These are phyloP conservation scores for Disparrhopalites patrizii DNA, from an alignment of 2,888 invertebrate species.

Conservation along the genomic window DNA sequence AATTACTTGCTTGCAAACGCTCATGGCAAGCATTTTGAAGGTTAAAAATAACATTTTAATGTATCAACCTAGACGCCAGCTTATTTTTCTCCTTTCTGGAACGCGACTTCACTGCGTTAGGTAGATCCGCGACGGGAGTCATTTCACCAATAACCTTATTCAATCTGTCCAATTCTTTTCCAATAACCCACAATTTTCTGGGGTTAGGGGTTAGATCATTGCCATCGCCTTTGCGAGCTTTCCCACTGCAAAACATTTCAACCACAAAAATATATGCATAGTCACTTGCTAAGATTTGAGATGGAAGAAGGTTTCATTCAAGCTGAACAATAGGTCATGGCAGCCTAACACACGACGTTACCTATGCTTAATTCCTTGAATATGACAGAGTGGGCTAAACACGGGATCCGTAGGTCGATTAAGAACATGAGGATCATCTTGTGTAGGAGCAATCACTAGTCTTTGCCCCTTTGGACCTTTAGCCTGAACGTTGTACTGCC, in stretches of 20 bases:
- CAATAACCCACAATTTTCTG: conserved; percentile 81
- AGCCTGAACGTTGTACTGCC: conserved; percentile 98
- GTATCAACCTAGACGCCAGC: conserved; percentile 80
- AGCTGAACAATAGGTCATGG: too few species aligned
- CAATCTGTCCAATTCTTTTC: conserved; percentile 85
- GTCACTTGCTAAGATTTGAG: not conserved
- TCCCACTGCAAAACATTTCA: conserved; percentile 65
- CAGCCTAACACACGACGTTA: conserved; percentile 50
- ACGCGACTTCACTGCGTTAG: conserved; percentile 80
- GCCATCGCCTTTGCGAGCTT: conserved; percentile 93
- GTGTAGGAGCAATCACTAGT: conserved; percentile 74
- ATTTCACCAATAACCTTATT: conserved; percentile 90
- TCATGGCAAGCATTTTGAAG: not conserved
- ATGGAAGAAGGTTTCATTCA: not conserved
- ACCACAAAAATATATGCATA: not conserved
- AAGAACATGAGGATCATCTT: conserved; percentile 86
- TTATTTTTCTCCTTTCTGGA: conserved; percentile 98
- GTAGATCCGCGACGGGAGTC: conserved; percentile 90
- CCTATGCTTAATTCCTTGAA: conserved; percentile 85
- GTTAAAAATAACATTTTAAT: conserved; percentile 24
- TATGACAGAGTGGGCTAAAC: conserved; percentile 86
- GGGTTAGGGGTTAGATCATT: conserved; percentile 96
- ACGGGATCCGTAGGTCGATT: conserved; percentile 92
- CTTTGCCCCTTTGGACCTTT: conserved; percentile 96
- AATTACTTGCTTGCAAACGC: not conserved